Evolutionary conservation across 2,113 vertebrate genomes (phyloP), one percentile per base, ranked within the genome.

Genomic region (Myotis brandtii): DNA sequence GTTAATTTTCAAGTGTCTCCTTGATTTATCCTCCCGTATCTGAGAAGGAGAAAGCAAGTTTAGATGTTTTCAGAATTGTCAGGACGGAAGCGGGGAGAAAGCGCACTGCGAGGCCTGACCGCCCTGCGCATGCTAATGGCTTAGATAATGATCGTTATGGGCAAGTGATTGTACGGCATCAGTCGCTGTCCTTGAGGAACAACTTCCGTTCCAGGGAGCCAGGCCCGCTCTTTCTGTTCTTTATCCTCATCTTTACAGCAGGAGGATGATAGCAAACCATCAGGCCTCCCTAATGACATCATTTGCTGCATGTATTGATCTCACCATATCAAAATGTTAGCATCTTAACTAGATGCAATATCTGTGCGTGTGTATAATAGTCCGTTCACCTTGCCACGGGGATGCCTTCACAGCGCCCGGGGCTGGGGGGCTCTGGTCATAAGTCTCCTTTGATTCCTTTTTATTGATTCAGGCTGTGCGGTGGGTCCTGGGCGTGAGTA

Each of bases 81-180:
- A 59, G 37, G n/a, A 86, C 85, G 81, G 40, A 54, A 70, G 20
- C 13, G 40, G 4, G 66, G 43, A 34, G 67, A 86, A 93, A 86
- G 54, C 30, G 79, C 83, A 52, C 1, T 43, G 84, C 72, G 52
- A 93, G 14, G 8, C 56, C 52, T 72, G 70, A 93, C 34, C 81
- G 70, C 13, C 90, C 95, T 89, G 2, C 48, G 10, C 85, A 73
- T 86, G 43, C 83, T 80, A 92, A 94, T 91, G 89, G 75, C 67
- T 93, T 67, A 59, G 92, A 94, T 89, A 91, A 93, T 83, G 87
- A 92, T 89, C 79, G 93, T 95, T 66, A 62, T 27, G 54, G 64
- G 32, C 40, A 69, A 54, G 34, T 80, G 84, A 87, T 69, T 79
- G 84, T 81, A 89, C 46, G 59, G 80, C 46, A 67, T 70, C 83